Percentiles rank a stretch among this genome's conserved stretches.
Conservation (phyloP, 2,888 invertebrate species). For the Polylopha cassiicola region DNA sequence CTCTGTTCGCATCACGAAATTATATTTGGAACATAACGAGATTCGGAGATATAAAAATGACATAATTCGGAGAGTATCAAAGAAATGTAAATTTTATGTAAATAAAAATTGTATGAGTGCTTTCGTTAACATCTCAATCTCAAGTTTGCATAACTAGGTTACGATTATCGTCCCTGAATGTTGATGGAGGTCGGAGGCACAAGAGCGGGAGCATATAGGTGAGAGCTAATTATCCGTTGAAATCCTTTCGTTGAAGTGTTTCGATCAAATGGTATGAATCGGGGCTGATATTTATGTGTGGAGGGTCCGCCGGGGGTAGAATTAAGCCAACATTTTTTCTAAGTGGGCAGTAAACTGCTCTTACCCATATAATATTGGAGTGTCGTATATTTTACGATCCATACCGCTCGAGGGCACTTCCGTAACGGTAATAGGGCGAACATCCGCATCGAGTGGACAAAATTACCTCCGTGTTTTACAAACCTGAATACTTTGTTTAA, state of each 20-base stretch:
- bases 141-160: conserved; percentile 19
- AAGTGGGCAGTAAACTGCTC: conserved; percentile 70
- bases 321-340: conserved; percentile 74
- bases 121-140: conserved; percentile 33
- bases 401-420: conserved; percentile 60
- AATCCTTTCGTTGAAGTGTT: conserved; percentile 50
- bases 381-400: conserved; percentile 73
- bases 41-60: too few species aligned
- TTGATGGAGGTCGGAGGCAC: conserved; percentile 4
- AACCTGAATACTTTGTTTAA: conserved; percentile 35
- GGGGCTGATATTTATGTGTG: conserved; percentile 58
- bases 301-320: conserved; percentile 47
- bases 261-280: conserved; percentile 62
- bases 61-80: conserved; percentile 43
- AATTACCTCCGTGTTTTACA: conserved; percentile 65
- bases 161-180: conserved; percentile 13
- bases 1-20: too few species aligned
- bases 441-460: conserved; percentile 62
- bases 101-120: conserved; percentile 37
- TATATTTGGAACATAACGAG: too few species aligned
- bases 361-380: conserved; percentile 65
- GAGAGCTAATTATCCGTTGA: conserved; percentile 57
- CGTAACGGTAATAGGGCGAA: conserved; percentile 45
- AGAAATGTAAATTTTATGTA: conserved; percentile 47
- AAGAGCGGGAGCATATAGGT: conserved; percentile 31